phyloP scores from a whole-genome alignment of 2,113 vertebrate genomes.

The Ochotona princeps region DNA sequence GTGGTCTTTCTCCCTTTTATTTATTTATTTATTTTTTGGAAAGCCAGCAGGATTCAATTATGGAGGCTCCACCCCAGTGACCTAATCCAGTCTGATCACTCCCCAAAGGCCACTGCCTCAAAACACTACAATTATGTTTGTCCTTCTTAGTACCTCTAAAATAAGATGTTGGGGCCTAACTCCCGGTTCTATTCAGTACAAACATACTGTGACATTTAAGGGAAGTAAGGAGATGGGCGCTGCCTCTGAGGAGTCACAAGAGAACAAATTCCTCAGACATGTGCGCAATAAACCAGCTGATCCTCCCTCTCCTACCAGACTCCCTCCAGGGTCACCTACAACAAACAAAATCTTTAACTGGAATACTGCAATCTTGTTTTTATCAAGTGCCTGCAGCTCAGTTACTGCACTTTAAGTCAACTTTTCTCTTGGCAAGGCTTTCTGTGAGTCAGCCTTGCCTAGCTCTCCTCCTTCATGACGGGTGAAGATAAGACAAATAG shows the following conservation, averaged over 20 bases:
- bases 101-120: too few relatives aligned
- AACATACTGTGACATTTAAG: background rate
- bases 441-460: background rate
- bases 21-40: too few relatives aligned
- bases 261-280: background rate
- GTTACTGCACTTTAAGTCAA: background rate
- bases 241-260: background rate
- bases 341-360: background rate
- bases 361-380: background rate
- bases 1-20: too few relatives aligned
- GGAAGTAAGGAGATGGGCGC: background rate
- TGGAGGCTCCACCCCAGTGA: too few relatives aligned
- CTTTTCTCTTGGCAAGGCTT: background rate
- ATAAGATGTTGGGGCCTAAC: too few relatives aligned
- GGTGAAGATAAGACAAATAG: slow-evolving; percentile 15
- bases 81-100: too few relatives aligned
- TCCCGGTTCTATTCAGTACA: too few relatives aligned
- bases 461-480: background rate
- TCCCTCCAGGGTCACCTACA: background rate
- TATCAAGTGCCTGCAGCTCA: background rate
- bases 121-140: too few relatives aligned
- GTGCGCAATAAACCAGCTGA: background rate
- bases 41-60: too few relatives aligned
- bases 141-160: too few relatives aligned
- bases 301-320: background rate